Evolutionary conservation across 2,888 invertebrate species (phyloP).

Genomic region (Hemaris fuciformis): DNA sequence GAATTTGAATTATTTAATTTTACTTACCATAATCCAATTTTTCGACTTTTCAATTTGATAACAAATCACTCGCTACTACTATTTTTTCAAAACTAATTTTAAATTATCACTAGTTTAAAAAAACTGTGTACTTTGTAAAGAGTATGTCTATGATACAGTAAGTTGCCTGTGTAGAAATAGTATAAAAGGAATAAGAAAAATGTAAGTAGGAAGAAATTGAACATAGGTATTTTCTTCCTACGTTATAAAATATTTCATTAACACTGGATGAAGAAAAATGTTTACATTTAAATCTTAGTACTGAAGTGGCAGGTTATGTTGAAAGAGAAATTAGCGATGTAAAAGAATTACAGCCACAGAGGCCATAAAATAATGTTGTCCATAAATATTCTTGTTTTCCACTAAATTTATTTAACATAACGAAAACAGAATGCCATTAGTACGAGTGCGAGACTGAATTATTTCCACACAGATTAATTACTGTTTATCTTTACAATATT

Average conservation of each 20-base stretch:
- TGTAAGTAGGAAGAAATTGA: too few species aligned
- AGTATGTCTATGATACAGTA: neutral
- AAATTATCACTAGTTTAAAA: neutral
- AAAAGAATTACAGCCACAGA: too few species aligned
- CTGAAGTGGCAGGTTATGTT: neutral
- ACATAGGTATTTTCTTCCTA: too few species aligned
- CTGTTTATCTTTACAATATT: slow-evolving; percentile 3
- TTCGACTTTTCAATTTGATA: neutral
- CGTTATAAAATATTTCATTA: neutral
- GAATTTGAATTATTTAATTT: neutral
- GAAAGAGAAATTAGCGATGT: neutral
- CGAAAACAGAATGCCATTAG: neutral
- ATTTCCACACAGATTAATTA: slow-evolving; percentile 10
- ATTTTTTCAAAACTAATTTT: neutral
- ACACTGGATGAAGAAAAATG: neutral
- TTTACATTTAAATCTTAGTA: neutral
- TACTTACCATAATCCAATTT: neutral
- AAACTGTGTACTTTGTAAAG: neutral
- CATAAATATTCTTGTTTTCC: neutral
- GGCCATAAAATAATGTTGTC: neutral
- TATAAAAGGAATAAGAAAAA: neutral
- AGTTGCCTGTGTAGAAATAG: neutral
- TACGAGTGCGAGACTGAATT: neutral
- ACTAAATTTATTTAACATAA: neutral
- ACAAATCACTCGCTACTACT: neutral